Base-by-base conservation (phyloP, 1,140 invertebrate species). In the Wiebesia pumilae region DNA sequence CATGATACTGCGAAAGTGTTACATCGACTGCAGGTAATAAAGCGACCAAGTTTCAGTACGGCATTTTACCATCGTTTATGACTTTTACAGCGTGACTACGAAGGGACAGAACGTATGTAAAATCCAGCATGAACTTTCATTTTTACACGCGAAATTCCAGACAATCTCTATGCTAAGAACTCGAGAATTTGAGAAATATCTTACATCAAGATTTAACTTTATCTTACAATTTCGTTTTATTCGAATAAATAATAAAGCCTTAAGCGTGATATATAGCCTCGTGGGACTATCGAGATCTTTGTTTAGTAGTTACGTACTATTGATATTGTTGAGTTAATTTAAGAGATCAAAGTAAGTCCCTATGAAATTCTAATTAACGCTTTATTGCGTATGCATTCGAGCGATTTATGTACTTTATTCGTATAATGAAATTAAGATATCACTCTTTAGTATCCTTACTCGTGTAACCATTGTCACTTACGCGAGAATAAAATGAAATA, bases 11-110 rank as follows among this genome's bases (percentile, higher is more conserved):
- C 12, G 27, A 75, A 75, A 75, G 71, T 75, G 71, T 75, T 75
- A 75, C 71, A 75, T 75, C 43, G 71, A 75, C 71, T 75, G 71
- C 71, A 43, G 27, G 71, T 75, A 75, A 75, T 75, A 75, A 75
- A 75, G 71, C 40, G 27, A 75, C 38, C 24, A 10, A 43, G 71
- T 75, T 75, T 43, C 35, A n/a, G 38, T 75, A 75, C 9, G n/a
- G 38, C 10, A 75, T 75, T 75, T 75, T 75, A 75, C 35, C 35
- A 75, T 75, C 71, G 38, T 75, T 75, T 43, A 75, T 75, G 38
- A 43, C 71, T 75, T 75, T 75, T 43, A 75, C 71, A 75, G 14
- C 9, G 33, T 21, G 38, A 43, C 40, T 75, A 75, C 43, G 71
- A 43, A 43, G 43, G 71, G 16, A 27, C 71, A 75, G 27, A 75